A percentile compares a stretch with the other conserved stretches of the same genome.
Evolutionary conservation across 2,888 invertebrate species (phyloP).

Genomic region (Zeuzera pyrina): DNA sequence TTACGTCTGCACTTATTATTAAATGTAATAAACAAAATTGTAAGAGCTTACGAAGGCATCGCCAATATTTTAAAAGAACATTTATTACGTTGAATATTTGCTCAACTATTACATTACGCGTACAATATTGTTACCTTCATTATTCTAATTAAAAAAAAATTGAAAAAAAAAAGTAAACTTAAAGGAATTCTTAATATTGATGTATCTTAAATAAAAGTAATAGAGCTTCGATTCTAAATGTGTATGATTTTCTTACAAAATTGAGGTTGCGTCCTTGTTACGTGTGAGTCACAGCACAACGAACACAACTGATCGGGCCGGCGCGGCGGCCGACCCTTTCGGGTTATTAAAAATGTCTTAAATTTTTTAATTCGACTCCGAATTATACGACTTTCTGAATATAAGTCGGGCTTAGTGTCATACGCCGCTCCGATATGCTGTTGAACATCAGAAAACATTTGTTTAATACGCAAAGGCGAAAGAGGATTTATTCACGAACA

Average conservation of each 20-base stretch:
- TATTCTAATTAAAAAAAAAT: no score
- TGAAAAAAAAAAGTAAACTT: no score
- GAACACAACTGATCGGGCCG: not conserved
- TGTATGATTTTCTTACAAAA: no score
- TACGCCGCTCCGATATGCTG: constrained; percentile 39
- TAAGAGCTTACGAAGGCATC: no score
- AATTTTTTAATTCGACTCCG: constrained; percentile 55
- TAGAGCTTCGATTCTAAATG: no score
- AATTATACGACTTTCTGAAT: constrained; percentile 57
- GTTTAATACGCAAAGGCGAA: constrained; percentile 49
- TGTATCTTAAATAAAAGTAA: no score
- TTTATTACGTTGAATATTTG: no score
- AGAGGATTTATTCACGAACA: constrained; percentile 34
- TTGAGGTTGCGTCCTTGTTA: constrained; percentile 6
- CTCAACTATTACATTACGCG: no score
- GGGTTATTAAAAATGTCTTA: constrained; percentile 47
- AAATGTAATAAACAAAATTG: no score
- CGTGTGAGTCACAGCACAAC: constrained; percentile 9
- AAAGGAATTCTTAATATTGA: no score
- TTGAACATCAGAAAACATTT: constrained; percentile 54
- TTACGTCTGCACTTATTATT: constrained; percentile 6
- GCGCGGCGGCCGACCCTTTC: constrained; percentile 28
- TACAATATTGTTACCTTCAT: no score
- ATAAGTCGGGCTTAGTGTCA: constrained; percentile 66
- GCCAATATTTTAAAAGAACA: no score